phyloP scores from a whole-genome alignment of 1,140 invertebrate genomes.

The Panagrolaimus sp. region DNA sequence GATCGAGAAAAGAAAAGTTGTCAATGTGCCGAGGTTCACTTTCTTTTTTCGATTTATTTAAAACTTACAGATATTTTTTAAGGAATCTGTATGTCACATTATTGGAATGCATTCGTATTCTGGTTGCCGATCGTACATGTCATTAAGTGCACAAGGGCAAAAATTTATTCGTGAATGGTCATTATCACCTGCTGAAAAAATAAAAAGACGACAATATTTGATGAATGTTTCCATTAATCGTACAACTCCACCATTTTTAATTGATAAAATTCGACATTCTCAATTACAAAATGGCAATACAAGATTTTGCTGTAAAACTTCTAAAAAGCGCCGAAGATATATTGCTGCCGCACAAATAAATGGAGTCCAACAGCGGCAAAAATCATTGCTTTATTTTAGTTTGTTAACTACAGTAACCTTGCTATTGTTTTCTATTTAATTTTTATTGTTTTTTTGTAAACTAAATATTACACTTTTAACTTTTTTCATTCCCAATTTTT shows the following conservation, averaged over 20 bases:
- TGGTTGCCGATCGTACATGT: not conserved
- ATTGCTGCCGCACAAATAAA: too few relatives aligned
- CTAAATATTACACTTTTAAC: too few relatives aligned
- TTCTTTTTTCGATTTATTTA: not conserved
- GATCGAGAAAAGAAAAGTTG: not conserved
- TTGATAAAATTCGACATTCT: not conserved
- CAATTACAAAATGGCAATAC: not conserved
- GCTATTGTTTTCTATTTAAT: too few relatives aligned
- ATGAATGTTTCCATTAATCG: not conserved
- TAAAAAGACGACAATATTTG: not conserved
- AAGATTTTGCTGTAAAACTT: slow-evolving; percentile 1
- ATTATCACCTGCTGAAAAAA: not conserved
- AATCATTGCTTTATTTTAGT: too few relatives aligned
- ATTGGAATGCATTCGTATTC: slow-evolving; percentile 7
- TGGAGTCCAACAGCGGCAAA: too few relatives aligned
- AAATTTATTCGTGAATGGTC: slow-evolving; percentile 9
- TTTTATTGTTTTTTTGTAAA: too few relatives aligned
- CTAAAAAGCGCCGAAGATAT: not conserved
- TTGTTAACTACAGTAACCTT: too few relatives aligned
- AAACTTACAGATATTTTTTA: not conserved
- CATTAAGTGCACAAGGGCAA: not conserved
- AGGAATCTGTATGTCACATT: not conserved
- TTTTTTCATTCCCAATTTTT: too few relatives aligned
- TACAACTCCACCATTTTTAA: not conserved
- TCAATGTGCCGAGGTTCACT: slow-evolving; percentile 4